phyloP scores from a whole-genome alignment of 2,113 vertebrate species.

The Raphicerus campestris region DNA sequence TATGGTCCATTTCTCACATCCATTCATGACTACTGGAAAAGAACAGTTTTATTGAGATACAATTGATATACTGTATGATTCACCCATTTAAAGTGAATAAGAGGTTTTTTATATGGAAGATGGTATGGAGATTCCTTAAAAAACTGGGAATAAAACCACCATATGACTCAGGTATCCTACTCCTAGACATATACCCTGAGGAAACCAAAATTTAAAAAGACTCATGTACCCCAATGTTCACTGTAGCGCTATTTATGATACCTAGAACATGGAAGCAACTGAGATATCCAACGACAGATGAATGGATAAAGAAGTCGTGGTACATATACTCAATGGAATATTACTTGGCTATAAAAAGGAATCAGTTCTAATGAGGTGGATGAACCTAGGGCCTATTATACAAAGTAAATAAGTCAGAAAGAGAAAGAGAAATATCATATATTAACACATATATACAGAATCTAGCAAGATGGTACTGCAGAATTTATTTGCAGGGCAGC shows the following conservation, averaged over 20 bases:
- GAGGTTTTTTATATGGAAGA: not conserved
- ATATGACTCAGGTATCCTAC: not conserved
- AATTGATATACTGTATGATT: not conserved
- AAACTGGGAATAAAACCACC: not conserved
- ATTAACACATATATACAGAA: not conserved
- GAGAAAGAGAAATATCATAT: not conserved
- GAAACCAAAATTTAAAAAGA: not conserved
- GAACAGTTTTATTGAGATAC: not conserved
- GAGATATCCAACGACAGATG: not conserved
- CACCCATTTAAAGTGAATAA: not conserved
- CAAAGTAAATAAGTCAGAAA: not conserved
- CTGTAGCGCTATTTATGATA: not conserved
- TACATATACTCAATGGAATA: not conserved
- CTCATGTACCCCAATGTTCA: not conserved
- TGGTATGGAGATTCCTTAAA: not conserved
- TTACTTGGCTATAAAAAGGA: not conserved
- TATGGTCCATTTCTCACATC: not conserved
- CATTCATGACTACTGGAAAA: not conserved
- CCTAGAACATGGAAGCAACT: not conserved
- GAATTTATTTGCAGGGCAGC: not conserved
- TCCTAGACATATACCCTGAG: not conserved
- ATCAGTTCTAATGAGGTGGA: not conserved
- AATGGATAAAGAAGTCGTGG: not conserved
- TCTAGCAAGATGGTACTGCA: not conserved
- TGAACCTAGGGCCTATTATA: not conserved